Evolutionary conservation across 2,888 invertebrate genomes (phyloP), one percentile per base, ranked within the genome.

Genomic region (Fabriciana adippe): DNA sequence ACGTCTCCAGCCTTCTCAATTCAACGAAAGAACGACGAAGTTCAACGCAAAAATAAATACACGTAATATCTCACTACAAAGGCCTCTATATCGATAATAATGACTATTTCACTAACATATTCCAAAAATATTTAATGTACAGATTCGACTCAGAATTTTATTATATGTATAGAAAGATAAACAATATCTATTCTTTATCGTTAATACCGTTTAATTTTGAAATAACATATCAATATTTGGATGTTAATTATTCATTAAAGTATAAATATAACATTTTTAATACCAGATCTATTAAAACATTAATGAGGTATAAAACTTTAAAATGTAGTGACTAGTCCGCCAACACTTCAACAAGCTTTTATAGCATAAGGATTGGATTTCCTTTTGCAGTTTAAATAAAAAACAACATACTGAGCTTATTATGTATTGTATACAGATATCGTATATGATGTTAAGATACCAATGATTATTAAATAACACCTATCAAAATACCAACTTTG

Each of bases 221-320:
- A 41, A 41, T 41, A 41, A 41, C 35, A 57, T 21, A 41, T 26
- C n/a, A 31, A 59, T 26, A 13, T 59, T 5, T 31, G 2, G 6
- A 59, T 26, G 4, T 48, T 48, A 59, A 59, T 59, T 48, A 48
- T 48, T 48, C 15, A 16, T 35, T 13, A 16, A 31, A 31, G 48
- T 48, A 26, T n/a, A 48, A 59, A 31, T 59, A 48, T 48, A 26
- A 48, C 51, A 50, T 14, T 5, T 48, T 50, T 50, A 50, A 16
- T 61, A 61, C 31, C 14, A 51, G 18, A 61, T n/a, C n/a, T 50
- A 51, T 61, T 51, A 61, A 61, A 61, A 61, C 18, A 61, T 51
- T 61, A 18, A 41, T 41, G 11, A 41, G 15, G 3, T n/a, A 50
- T 50, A 50, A 50, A n/a, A n/a, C n/a, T 50, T 50, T 50, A 50